These are phyloP conservation scores for Yasuhikotakia modesta DNA, from an alignment of 2,797 vertebrate species.

Conservation along the genomic window DNA sequence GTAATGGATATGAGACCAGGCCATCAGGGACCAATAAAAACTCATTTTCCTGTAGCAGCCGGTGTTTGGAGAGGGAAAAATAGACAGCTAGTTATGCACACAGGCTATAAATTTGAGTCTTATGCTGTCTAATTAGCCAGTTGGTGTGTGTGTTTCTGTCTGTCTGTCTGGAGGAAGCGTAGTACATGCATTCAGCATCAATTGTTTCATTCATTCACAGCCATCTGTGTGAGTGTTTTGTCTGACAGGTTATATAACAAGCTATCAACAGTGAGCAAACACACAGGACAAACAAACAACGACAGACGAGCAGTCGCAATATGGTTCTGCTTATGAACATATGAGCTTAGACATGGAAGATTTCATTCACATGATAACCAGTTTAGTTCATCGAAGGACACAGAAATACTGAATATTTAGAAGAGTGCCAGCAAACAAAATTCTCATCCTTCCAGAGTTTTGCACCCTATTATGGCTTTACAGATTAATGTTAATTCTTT, in stretches of 20 bases:
- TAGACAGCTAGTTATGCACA: constrained; percentile 71
- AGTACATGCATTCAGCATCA: constrained; percentile 15
- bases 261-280: constrained; percentile 35
- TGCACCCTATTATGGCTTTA: not conserved
- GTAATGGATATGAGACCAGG: constrained; percentile 71
- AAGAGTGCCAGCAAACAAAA: not conserved
- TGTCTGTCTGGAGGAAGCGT: constrained; percentile 24
- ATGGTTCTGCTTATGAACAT: constrained; percentile 33
- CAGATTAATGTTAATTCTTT: too few relatives aligned
- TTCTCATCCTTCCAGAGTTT: not conserved
- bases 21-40: constrained; percentile 69
- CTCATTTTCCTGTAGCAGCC: constrained; percentile 65
- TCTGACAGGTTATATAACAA: constrained; percentile 45
- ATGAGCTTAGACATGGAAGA: constrained; percentile 17
- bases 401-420: not conserved
- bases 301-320: constrained; percentile 43
- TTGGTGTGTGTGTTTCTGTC: constrained; percentile 33
- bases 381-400: constrained; percentile 3
- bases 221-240: constrained; percentile 31
- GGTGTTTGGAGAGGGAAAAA: constrained; percentile 58
- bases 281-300: constrained; percentile 45
- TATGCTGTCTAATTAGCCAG: constrained; percentile 66
- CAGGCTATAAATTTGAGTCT: constrained; percentile 72
- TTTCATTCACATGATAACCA: constrained; percentile 18
- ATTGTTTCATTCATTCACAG: constrained; percentile 36